A percentile compares a stretch with the other conserved stretches of the same genome.
These are phyloP conservation scores for Orthosia gothica DNA, from an alignment of 2,888 invertebrate genomes.

Conservation along the genomic window DNA sequence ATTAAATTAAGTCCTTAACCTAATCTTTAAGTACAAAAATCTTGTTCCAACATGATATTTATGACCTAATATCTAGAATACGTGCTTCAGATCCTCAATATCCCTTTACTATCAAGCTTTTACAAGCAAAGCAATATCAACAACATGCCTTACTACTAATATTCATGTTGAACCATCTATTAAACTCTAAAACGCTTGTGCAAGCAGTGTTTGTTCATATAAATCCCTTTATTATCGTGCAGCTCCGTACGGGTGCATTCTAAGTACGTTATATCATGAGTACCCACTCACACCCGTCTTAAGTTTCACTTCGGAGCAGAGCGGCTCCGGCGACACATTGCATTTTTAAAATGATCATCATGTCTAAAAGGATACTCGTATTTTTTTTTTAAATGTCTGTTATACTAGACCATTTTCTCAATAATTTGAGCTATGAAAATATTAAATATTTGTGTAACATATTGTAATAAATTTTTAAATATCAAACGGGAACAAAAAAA, in stretches of 20 bases:
- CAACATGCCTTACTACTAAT: conserved; percentile 22
- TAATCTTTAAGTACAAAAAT: not conserved
- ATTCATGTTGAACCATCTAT: conserved; percentile 41
- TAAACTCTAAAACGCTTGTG: conserved; percentile 28
- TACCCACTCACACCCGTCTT: conserved; percentile 3
- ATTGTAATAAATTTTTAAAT: too few species aligned
- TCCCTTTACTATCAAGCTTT: not conserved
- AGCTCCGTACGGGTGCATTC: conserved; percentile 37
- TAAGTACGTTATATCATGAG: conserved; percentile 49
- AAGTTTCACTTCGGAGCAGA: not conserved
- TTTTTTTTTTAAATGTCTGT: too few species aligned
- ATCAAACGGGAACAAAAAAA: too few species aligned
- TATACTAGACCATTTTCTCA: too few species aligned
- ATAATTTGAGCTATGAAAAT: too few species aligned
- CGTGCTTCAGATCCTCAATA: not conserved
- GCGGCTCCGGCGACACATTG: too few species aligned
- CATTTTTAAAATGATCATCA: too few species aligned
- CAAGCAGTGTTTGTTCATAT: conserved; percentile 21
- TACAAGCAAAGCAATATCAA: conserved; percentile 10
- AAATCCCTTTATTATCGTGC: conserved; percentile 43
- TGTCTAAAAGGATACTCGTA: too few species aligned
- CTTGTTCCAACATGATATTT: not conserved
- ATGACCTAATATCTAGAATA: too few species aligned
- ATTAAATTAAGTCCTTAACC: too few species aligned
- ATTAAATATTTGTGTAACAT: too few species aligned